Base-by-base conservation (phyloP, 2,797 vertebrate genomes). In the Myripristis jacobus region DNA sequence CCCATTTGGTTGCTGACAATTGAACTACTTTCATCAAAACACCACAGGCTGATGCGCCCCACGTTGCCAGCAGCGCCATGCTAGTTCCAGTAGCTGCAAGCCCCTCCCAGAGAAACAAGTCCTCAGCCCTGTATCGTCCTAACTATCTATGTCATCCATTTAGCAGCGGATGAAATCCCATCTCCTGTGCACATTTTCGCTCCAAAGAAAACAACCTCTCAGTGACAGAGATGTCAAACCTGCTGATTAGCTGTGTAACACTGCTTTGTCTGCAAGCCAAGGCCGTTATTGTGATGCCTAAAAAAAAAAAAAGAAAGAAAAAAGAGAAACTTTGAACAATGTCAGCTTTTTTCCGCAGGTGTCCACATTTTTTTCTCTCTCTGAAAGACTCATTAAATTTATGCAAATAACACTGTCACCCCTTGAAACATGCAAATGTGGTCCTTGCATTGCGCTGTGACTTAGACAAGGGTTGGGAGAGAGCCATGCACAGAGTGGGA, bases 341-440 rank as follows among this genome's bases (percentile, higher is more conserved):
- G 88, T 91, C 89, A 85, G 85, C 76, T 82, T 87, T 85, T 87
- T 88, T 87, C 84, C 70, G 77, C 83, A 90, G 88, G 89, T 90
- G 83, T 78, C 83, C 81, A 65, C 52, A 27, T 36, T 64, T 73
- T 83, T 75, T 66, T 69, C 43, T n/a, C n/a, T 47, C 24, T 48
- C 70, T 79, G 81, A 81, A 91, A 90, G 83, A 73, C 87, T 93
- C 87, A 92, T 93, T 92, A 91, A 89, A 91, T 90, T 83, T 88
- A 92, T 91, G 91, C 85, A 90, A 91, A 92, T 89, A 44, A 73
- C 71, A 88, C 76, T 84, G 87, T 91, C 87, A 90, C 75, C 83
- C 77, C 75, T 79, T 87, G 75, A 87, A 89, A 88, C 79, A 91
- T 89, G 86, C 84, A 89, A 91, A 92, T 88, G 60, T 62, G 43